phyloP scores from a whole-genome alignment of 2,797 vertebrate species.

The Ceryle rudis region DNA sequence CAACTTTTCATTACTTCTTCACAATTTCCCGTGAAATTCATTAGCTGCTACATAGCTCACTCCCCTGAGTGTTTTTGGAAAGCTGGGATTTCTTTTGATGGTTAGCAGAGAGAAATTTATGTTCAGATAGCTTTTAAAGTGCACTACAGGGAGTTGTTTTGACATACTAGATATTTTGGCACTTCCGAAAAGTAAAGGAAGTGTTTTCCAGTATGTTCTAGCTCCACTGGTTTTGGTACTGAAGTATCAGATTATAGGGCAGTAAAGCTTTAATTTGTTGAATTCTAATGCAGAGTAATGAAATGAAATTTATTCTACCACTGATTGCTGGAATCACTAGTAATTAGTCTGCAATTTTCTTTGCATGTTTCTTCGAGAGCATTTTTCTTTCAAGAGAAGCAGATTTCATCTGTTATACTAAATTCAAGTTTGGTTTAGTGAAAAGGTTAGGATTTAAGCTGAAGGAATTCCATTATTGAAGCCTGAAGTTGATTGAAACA shows the following conservation, averaged over 20 bases:
- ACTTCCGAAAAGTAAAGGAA: neutral
- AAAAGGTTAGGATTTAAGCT: neutral
- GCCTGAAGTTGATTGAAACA: neutral
- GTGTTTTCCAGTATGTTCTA: neutral
- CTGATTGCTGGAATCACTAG: neutral
- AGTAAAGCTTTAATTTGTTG: slow-evolving; percentile 19
- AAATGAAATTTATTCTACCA: neutral
- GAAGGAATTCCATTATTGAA: neutral
- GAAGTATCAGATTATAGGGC: neutral
- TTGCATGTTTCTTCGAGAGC: neutral
- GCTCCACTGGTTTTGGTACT: neutral
- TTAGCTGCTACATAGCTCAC: neutral
- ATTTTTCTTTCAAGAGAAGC: neutral
- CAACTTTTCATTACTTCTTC: neutral
- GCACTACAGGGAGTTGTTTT: neutral
- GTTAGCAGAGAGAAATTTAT: neutral
- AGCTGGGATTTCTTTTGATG: neutral
- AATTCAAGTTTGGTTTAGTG: neutral
- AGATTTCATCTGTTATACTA: neutral
- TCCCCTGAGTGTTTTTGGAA: neutral
- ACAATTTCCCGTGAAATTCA: neutral
- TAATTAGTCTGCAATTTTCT: neutral
- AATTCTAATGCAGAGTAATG: neutral
- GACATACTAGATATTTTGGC: neutral
- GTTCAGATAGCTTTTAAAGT: neutral